These are phyloP conservation scores for Pteruthius melanotis DNA, from an alignment of 2,113 vertebrate genomes.

Conservation along the genomic window DNA sequence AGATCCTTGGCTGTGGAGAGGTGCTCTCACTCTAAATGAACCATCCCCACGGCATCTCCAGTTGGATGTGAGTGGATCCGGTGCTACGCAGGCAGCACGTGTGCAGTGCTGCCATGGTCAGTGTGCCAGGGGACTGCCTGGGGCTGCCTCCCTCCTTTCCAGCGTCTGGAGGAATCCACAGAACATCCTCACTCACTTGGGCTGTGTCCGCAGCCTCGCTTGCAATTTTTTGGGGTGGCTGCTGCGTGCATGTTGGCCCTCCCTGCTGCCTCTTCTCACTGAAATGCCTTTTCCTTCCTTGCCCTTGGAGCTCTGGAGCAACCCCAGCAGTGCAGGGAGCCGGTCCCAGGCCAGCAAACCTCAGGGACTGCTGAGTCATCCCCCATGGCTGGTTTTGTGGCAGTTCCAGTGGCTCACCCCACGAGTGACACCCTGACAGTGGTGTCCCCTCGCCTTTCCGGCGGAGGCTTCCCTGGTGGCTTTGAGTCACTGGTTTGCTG, in stretches of 20 bases:
- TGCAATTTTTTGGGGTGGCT: background rate
- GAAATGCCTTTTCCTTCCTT: background rate
- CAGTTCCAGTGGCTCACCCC: background rate
- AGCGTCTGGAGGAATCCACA: background rate
- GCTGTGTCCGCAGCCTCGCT: fast-evolving
- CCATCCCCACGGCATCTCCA: background rate
- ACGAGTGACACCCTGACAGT: background rate
- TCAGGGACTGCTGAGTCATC: background rate
- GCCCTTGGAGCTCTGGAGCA: background rate
- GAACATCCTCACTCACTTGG: background rate
- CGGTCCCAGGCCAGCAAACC: background rate
- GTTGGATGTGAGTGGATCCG: background rate
- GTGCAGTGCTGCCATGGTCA: fast-evolving
- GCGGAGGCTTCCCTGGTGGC: background rate
- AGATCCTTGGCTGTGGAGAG: background rate
- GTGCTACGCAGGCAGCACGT: fast-evolving
- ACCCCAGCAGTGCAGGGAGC: background rate
- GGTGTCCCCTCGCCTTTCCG: background rate
- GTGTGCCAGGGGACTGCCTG: background rate
- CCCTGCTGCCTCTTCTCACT: background rate
- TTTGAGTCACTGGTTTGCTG: background rate
- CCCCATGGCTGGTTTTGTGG: background rate
- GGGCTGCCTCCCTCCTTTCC: background rate
- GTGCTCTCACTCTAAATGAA: background rate
- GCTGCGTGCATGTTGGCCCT: background rate